A percentile compares a stretch with the other conserved stretches of the same genome.
Evolutionary conservation across 2,888 invertebrate genomes (phyloP).

Genomic region (Pyrochroa serraticornis): DNA sequence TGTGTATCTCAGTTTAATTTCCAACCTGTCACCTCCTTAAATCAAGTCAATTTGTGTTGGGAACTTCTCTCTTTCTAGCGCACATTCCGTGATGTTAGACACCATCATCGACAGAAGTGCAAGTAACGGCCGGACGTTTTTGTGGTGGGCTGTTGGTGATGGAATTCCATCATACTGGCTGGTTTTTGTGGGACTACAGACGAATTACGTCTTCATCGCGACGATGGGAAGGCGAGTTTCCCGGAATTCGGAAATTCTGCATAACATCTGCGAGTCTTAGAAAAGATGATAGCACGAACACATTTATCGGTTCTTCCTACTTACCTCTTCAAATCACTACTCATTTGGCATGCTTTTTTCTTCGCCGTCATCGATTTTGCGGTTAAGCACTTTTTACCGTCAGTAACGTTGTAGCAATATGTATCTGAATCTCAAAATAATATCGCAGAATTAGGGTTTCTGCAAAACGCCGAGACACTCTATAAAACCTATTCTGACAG

Average conservation of each 20-base stretch:
- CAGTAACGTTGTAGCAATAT: too few species aligned
- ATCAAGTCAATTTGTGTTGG: slow-evolving; percentile 26
- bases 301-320: neutral
- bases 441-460: too few species aligned
- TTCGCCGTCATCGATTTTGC: neutral
- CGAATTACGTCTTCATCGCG: slow-evolving; percentile 1
- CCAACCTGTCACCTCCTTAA: slow-evolving; percentile 48
- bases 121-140: slow-evolving; percentile 6
- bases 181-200: neutral
- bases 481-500: too few species aligned
- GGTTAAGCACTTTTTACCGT: neutral
- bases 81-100: neutral
- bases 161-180: neutral
- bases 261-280: neutral
- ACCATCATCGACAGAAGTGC: slow-evolving; percentile 6
- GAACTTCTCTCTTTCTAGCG: neutral
- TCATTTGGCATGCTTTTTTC: neutral
- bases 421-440: too few species aligned
- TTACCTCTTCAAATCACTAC: neutral
- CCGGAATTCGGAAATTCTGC: neutral
- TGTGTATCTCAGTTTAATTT: slow-evolving; percentile 45
- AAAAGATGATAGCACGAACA: neutral
- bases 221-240: neutral
- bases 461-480: too few species aligned
- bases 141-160: slow-evolving; percentile 4